phyloP scores from a whole-genome alignment of 2,888 invertebrate genomes.

The Rutpela maculata region DNA sequence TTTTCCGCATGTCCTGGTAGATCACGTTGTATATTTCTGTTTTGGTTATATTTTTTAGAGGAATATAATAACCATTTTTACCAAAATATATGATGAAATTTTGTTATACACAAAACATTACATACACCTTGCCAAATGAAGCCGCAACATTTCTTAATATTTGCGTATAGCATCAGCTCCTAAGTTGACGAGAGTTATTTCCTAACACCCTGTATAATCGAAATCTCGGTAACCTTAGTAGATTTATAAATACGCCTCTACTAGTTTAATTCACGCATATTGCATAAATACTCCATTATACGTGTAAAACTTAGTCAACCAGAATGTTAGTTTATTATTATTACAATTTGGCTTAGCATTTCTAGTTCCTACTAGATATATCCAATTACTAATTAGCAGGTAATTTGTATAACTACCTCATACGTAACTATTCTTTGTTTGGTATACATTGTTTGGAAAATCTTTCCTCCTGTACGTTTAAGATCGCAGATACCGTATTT shows the following conservation, averaged over 20 bases:
- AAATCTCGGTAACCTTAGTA: not conserved
- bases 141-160: too few relatives aligned
- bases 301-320: not conserved
- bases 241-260: not conserved
- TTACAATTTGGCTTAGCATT: not conserved
- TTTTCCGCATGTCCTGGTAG: too few relatives aligned
- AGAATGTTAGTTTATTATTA: not conserved
- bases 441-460: not conserved
- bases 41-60: too few relatives aligned
- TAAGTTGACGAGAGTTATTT: too few relatives aligned
- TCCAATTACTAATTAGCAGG: not conserved
- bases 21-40: too few relatives aligned
- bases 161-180: too few relatives aligned
- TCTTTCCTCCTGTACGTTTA: not conserved
- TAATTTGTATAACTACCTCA: not conserved
- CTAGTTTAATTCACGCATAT: not conserved
- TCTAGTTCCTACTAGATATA: constrained; percentile 20
- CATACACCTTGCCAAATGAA: too few relatives aligned
- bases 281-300: too few relatives aligned
- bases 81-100: too few relatives aligned
- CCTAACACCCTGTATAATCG: not conserved
- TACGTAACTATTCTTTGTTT: not conserved
- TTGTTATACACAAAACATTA: too few relatives aligned
- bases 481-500: not conserved
- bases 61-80: too few relatives aligned